Evolutionary conservation across 2,113 vertebrate species (phyloP).

Genomic region (Hemiprocne comata): DNA sequence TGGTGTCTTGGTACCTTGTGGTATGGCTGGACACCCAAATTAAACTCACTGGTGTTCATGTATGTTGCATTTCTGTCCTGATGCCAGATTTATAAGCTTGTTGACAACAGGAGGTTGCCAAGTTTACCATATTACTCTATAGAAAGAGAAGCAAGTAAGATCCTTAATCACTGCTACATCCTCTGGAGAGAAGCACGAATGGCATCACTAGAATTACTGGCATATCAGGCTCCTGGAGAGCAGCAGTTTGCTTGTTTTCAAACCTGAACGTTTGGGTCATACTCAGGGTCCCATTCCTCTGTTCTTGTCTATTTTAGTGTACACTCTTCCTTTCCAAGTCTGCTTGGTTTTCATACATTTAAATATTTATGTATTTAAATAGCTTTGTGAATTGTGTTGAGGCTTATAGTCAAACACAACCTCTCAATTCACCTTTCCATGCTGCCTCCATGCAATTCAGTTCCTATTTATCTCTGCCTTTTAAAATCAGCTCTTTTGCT

Average conservation of each 20-base stretch:
- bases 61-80: not conserved
- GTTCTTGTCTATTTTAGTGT: not conserved
- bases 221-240: not conserved
- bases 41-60: not conserved
- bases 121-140: not conserved
- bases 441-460: constrained; percentile 2
- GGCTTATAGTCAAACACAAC: constrained; percentile 4
- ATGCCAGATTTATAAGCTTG: not conserved
- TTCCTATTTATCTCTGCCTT: constrained; percentile 55
- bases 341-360: constrained; percentile 11
- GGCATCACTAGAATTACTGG: not conserved
- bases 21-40: not conserved
- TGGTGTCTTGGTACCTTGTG: not conserved
- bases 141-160: not conserved
- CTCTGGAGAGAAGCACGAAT: not conserved
- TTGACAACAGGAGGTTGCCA: not conserved
- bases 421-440: constrained; percentile 39
- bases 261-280: not conserved
- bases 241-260: not conserved
- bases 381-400: constrained; percentile 31
- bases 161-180: not conserved
- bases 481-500: constrained; percentile 56
- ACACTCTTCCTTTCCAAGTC: not conserved
- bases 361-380: constrained; percentile 61
- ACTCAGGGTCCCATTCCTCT: not conserved